These are phyloP conservation scores for Neomonachus schauinslandi DNA, from an alignment of 2,113 vertebrate species.

Conservation along the genomic window DNA sequence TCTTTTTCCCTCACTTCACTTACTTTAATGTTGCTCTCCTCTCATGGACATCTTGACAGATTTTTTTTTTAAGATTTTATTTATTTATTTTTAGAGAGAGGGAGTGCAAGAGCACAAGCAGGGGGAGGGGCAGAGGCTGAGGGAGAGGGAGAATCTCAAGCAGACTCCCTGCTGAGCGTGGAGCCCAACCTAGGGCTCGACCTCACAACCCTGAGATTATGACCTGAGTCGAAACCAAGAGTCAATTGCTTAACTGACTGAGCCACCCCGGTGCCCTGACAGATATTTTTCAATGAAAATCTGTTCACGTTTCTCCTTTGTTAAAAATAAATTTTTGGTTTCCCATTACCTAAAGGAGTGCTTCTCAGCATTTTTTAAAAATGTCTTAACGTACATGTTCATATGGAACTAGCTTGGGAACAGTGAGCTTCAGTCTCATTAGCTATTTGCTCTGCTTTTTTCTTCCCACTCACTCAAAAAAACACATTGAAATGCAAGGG, in stretches of 20 bases:
- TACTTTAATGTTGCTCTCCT: not conserved
- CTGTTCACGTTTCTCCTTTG: not conserved
- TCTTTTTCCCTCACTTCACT: not conserved
- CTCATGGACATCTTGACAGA: not conserved
- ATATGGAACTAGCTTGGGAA: not conserved
- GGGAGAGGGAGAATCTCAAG: not conserved
- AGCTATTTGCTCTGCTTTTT: not conserved
- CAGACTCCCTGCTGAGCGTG: not conserved
- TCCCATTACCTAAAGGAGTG: not conserved
- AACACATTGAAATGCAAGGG: not conserved
- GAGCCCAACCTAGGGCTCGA: accelerated
- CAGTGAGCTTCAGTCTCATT: not conserved
- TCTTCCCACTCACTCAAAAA: not conserved
- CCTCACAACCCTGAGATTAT: not conserved
- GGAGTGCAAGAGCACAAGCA: not conserved
- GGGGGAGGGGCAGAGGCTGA: not conserved
- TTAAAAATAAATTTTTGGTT: not conserved
- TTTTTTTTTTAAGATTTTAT: not conserved
- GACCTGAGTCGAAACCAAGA: not conserved
- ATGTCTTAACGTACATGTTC: not conserved
- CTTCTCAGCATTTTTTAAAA: not conserved
- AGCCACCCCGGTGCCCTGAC: not conserved
- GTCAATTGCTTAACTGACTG: not conserved
- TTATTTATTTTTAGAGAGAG: not conserved
- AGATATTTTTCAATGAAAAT: not conserved